Evolutionary conservation across 2,888 invertebrate species (phyloP).

Genomic region (Pantelozetes paolii): DNA sequence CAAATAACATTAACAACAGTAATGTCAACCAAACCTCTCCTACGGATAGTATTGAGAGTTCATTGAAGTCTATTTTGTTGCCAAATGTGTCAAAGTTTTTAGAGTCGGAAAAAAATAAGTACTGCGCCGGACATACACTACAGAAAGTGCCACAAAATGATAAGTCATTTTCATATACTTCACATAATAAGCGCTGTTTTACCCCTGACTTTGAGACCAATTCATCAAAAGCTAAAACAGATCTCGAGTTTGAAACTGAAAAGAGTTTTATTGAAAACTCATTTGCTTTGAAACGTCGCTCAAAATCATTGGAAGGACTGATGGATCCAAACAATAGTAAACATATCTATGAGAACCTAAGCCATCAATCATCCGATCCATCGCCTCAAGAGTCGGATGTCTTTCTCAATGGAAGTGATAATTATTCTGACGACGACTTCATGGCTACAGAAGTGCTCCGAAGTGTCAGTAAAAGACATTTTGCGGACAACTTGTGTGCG

Average conservation of each 20-base stretch:
- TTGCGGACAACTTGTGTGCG: slow-evolving; percentile 33
- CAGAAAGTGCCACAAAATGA: slow-evolving; percentile 44
- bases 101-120: slow-evolving; percentile 46
- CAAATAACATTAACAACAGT: slow-evolving; percentile 11
- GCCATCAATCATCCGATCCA: background rate
- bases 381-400: background rate
- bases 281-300: slow-evolving; percentile 5
- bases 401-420: background rate
- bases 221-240: background rate
- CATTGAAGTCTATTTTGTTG: slow-evolving; percentile 40
- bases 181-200: background rate
- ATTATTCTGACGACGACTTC: slow-evolving; percentile 43
- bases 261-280: background rate
- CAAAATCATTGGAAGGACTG: slow-evolving; percentile 35
- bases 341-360: slow-evolving; percentile 40
- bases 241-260: slow-evolving; percentile 23
- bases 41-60: slow-evolving; percentile 6
- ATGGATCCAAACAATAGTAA: slow-evolving; percentile 2
- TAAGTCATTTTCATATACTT: background rate
- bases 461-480: slow-evolving; percentile 44
- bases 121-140: slow-evolving; percentile 46
- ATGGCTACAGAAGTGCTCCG: slow-evolving; percentile 44
- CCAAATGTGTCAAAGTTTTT: slow-evolving; percentile 45
- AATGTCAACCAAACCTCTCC: background rate
- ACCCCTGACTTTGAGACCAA: slow-evolving; percentile 8